These are phyloP conservation scores for Atherinomorus stipes DNA, from an alignment of 2,113 vertebrate species.

Conservation along the genomic window DNA sequence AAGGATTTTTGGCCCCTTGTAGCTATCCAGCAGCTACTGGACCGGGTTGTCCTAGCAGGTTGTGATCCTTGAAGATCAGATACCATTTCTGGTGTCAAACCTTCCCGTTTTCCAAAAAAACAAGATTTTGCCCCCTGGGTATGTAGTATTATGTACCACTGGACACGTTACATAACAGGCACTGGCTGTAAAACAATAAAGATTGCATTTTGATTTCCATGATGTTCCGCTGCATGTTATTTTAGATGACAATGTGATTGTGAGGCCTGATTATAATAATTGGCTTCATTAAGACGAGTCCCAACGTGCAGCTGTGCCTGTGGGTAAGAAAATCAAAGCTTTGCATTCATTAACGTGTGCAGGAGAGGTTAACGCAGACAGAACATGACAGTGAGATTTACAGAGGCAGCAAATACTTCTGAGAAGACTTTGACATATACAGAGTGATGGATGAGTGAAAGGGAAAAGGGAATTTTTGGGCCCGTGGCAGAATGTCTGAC, in stretches of 20 bases:
- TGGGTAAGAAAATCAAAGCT: conserved; percentile 6
- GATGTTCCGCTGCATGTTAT: neutral
- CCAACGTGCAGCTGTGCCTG: neutral
- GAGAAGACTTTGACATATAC: conserved; percentile 40
- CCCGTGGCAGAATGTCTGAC: conserved; percentile 54
- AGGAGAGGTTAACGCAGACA: conserved; percentile 9
- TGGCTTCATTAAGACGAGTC: neutral
- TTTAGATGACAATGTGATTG: neutral
- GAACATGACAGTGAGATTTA: conserved; percentile 35
- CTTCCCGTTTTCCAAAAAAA: too few species aligned
- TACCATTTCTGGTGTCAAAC: too few species aligned
- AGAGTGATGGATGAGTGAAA: conserved; percentile 54
- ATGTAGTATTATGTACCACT: conserved; percentile 8
- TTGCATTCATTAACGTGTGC: conserved; percentile 14
- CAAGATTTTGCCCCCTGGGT: too few species aligned
- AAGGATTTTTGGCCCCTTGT: too few species aligned
- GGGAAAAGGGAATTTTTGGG: conserved; percentile 49
- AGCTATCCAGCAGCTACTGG: too few species aligned
- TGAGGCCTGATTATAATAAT: neutral
- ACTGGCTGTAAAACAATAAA: neutral
- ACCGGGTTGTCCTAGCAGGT: too few species aligned
- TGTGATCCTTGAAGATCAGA: too few species aligned
- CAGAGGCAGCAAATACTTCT: conserved; percentile 21
- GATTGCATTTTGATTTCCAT: neutral
- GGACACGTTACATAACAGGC: conserved; percentile 14